phyloP scores from a whole-genome alignment of 2,797 vertebrate genomes.

The Lithobates sylvaticus region DNA sequence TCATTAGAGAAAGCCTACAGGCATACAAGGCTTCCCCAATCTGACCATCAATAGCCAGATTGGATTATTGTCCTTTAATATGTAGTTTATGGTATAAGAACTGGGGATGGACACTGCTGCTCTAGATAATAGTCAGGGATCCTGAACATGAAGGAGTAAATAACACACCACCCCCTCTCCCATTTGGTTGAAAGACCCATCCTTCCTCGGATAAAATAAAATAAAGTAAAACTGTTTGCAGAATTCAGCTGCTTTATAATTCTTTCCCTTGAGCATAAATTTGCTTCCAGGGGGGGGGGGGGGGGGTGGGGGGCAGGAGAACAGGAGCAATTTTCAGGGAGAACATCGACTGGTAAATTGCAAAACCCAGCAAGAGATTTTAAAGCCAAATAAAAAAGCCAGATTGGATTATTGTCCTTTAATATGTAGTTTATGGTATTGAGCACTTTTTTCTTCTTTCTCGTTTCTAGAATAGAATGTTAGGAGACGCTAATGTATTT shows the following conservation, averaged over 20 bases:
- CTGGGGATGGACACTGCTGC: not conserved
- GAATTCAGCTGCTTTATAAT: conserved; percentile 26
- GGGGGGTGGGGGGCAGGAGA: no score
- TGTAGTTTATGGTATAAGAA: no score
- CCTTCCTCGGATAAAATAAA: not conserved
- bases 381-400: conserved; percentile 3
- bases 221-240: conserved; percentile 3
- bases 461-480: conserved; percentile 43
- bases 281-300: conserved; percentile 36
- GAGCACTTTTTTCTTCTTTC: not conserved
- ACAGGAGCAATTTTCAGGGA: no score
- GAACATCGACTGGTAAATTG: not conserved
- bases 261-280: conserved; percentile 32
- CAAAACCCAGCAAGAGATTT: conserved; percentile 55
- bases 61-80: no score
- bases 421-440: not conserved
- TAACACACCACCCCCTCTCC: not conserved
- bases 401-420: no score
- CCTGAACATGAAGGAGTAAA: not conserved
- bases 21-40: no score
- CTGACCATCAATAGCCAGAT: no score
- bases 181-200: not conserved
- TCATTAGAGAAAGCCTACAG: no score
- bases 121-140: not conserved
- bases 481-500: conserved; percentile 49